A percentile compares a stretch with the other conserved stretches of the same genome.
These are phyloP conservation scores for Lophotis ruficrista DNA, from an alignment of 2,113 vertebrate species.

Conservation along the genomic window DNA sequence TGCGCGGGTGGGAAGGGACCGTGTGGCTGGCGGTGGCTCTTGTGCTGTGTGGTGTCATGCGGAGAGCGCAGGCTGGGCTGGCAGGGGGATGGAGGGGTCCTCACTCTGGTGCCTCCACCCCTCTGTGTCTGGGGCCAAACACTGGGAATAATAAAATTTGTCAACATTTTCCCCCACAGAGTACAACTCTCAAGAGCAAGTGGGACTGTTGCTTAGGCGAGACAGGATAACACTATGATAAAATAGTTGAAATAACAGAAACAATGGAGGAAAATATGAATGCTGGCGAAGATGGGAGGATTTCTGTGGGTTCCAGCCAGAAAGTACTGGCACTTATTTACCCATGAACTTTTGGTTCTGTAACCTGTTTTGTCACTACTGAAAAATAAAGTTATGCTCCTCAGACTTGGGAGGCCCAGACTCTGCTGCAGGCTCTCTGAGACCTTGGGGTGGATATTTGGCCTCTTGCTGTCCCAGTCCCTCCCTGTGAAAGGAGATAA, in stretches of 20 bases:
- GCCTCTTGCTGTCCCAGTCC: background rate
- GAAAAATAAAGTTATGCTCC: background rate
- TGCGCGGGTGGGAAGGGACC: fast-evolving
- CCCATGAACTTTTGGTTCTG: background rate
- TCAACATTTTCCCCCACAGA: background rate
- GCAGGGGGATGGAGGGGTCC: background rate
- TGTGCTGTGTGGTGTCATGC: fast-evolving
- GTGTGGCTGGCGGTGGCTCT: background rate
- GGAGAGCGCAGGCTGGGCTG: background rate
- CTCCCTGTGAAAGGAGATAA: background rate
- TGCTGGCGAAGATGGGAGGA: background rate
- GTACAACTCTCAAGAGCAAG: background rate
- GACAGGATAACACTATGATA: background rate
- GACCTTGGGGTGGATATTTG: background rate
- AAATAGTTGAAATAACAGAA: background rate
- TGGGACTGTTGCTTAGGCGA: background rate
- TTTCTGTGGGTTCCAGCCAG: background rate
- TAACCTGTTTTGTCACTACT: background rate
- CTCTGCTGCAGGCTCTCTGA: background rate
- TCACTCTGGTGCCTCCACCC: background rate
- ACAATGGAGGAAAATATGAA: background rate
- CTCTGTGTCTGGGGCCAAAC: background rate
- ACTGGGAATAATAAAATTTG: background rate
- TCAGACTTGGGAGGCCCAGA: background rate
- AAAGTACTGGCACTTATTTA: background rate